Conservation (phyloP, 64 coral and sea anemone species). For the Platygyra sinensis region DNA sequence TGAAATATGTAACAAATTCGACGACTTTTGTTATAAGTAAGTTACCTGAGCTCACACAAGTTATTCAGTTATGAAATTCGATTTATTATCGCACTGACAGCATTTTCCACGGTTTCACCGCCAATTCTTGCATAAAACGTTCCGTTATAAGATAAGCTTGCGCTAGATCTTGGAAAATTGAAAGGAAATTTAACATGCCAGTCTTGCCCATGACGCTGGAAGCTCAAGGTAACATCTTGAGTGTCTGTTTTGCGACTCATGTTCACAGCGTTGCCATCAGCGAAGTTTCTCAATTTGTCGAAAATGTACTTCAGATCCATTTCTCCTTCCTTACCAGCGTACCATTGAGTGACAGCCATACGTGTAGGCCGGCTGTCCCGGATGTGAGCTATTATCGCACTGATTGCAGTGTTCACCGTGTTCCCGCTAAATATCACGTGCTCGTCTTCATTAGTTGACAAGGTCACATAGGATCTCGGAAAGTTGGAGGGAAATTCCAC, state of each 20-base stretch:
- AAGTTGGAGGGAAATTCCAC: neutral
- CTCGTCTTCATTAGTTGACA: neutral
- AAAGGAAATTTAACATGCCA: neutral
- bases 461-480: neutral
- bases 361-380: neutral
- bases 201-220: neutral
- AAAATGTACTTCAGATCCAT: neutral
- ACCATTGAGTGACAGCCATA: neutral
- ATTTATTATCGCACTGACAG: neutral
- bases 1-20: no score
- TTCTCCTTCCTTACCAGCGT: neutral
- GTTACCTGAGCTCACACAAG: no score
- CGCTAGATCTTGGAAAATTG: slow-evolving; percentile 3
- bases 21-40: no score
- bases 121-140: neutral
- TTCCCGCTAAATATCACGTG: neutral
- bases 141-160: neutral
- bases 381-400: slow-evolving; percentile 4
- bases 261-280: neutral
- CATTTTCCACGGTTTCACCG: neutral
- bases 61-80: no score
- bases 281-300: neutral
- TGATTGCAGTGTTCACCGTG: neutral
- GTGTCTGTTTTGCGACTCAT: slow-evolving; percentile 22
- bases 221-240: neutral